Evolutionary conservation across 2,113 vertebrate species (phyloP).

Genomic region (Helogale parvula): DNA sequence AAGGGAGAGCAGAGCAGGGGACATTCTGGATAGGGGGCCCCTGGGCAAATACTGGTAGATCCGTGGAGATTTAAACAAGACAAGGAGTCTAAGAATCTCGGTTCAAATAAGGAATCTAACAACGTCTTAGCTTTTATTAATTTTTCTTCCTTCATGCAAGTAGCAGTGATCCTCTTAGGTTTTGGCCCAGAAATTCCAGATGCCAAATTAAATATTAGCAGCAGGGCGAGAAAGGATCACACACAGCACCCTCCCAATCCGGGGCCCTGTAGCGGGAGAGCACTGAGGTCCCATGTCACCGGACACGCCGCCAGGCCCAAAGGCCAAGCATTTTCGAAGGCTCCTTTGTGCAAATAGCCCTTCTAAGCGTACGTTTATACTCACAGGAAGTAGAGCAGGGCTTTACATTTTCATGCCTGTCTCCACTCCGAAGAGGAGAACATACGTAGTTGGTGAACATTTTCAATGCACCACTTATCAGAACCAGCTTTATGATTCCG

Average conservation of each 20-base stretch:
- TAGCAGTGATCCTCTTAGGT: background rate
- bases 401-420: background rate
- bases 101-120: background rate
- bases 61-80: background rate
- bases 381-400: background rate
- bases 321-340: background rate
- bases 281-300: background rate
- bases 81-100: background rate
- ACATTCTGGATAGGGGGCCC: background rate
- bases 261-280: background rate
- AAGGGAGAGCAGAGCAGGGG: background rate
- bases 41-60: background rate
- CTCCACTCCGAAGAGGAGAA: background rate
- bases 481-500: background rate
- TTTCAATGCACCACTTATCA: background rate
- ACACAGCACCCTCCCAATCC: background rate
- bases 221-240: background rate
- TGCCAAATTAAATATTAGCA: background rate
- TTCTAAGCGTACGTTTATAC: background rate
- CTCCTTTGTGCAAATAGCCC: background rate
- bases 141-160: background rate
- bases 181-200: background rate
- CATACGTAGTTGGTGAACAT: background rate
- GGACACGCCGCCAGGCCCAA: background rate
- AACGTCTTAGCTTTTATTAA: background rate